A percentile compares a stretch with the other conserved stretches of the same genome.
Conservation (phyloP, 37 sponge, comb jelly and placozoan species). For the Hexactinellida sp. region DNA sequence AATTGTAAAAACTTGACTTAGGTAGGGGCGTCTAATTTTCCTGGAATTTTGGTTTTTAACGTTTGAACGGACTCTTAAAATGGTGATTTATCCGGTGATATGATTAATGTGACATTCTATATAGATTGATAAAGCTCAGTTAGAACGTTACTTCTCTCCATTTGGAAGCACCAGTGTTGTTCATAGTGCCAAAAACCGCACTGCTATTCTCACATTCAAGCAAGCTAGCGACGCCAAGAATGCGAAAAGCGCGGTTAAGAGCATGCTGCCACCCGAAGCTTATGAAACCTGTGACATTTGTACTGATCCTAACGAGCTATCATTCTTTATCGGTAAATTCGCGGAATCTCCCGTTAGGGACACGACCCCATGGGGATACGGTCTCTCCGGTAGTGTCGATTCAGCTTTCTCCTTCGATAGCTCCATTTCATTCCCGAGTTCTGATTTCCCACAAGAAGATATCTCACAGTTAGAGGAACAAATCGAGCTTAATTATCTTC, state of each 20-base stretch:
- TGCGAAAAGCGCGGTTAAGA: background rate
- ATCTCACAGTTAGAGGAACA: background rate
- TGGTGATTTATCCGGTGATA: too few species aligned
- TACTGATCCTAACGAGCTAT: background rate
- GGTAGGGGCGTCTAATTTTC: too few species aligned
- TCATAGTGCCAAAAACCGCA: background rate
- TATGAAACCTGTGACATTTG: background rate
- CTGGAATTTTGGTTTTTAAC: too few species aligned
- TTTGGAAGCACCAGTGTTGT: background rate
- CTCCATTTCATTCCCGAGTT: background rate
- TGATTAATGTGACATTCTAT: too few species aligned
- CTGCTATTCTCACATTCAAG: background rate
- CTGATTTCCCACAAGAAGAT: background rate
- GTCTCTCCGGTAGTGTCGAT: background rate
- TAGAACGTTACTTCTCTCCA: conserved; percentile 1
- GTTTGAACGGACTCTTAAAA: too few species aligned
- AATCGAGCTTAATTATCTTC: background rate
- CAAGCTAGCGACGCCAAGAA: background rate
- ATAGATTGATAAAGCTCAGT: background rate
- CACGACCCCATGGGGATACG: background rate
- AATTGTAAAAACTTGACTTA: too few species aligned
- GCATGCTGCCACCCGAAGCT: background rate
- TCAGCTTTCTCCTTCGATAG: background rate
- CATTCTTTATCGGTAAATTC: conserved; percentile 10
- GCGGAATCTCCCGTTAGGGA: background rate